Percentiles rank a stretch among this genome's conserved stretches.
These are phyloP conservation scores for Shargacucullia verbasci DNA, from an alignment of 2,888 invertebrate genomes.

Conservation along the genomic window DNA sequence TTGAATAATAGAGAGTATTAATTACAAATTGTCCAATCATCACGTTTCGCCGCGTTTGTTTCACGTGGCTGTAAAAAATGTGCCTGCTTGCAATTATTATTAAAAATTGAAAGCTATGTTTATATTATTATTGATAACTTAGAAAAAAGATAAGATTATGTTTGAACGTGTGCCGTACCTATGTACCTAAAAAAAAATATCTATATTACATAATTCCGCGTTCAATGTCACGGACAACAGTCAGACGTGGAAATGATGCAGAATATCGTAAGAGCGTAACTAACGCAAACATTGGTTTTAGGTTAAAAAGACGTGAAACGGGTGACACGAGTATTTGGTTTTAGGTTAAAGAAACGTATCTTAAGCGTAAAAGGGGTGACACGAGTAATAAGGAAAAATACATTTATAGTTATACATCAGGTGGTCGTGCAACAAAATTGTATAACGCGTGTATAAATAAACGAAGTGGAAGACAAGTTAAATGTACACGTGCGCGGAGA, in stretches of 20 bases:
- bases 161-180: background rate
- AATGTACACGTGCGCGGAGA: constrained; percentile 46
- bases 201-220: constrained; percentile 20
- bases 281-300: constrained; percentile 12
- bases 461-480: constrained; percentile 30
- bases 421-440: constrained; percentile 48
- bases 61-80: background rate
- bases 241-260: background rate
- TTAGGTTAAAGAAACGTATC: background rate
- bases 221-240: constrained; percentile 14
- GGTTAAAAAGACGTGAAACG: constrained; percentile 1
- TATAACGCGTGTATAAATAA: constrained; percentile 53
- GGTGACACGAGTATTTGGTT: constrained; percentile 13
- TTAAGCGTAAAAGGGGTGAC: constrained; percentile 4
- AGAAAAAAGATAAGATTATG: background rate
- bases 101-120: background rate
- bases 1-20: constrained; percentile 28
- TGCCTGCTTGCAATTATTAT: background rate
- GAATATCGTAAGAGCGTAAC: constrained; percentile 7
- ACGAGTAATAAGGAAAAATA: constrained; percentile 16
- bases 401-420: constrained; percentile 36
- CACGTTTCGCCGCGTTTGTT: background rate
- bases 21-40: constrained; percentile 18
- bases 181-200: background rate
- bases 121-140: background rate